Evolutionary conservation across 2,113 vertebrate species (phyloP), one percentile per base, ranked within the genome.

Genomic region (Zonotrichia leucophrys): DNA sequence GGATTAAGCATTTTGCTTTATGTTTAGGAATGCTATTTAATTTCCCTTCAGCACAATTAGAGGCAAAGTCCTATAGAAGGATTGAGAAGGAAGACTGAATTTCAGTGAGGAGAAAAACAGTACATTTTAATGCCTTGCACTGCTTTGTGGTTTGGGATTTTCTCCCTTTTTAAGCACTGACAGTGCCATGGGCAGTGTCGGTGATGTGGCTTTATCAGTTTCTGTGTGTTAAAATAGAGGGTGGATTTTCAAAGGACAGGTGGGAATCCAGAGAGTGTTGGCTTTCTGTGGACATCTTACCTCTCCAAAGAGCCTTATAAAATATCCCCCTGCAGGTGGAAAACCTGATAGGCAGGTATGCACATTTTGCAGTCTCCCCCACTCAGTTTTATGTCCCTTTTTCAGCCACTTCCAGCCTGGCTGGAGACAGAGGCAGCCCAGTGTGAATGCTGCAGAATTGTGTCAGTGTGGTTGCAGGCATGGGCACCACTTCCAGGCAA

Each of bases 1-100:
- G 73, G 68, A 90, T 94, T 89, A 89, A 25, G 18, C 60, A 93
- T 74, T 75, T 83, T 52, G 30, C 33, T 94, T 91, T 80, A 76
- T 86, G 52, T 74, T 86, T 93, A 84, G 91, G 83, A 90, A 94
- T 94, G 77, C 19, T 87, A 82, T 60, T 91, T 81, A 92, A 94
- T 96, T 96, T 96, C 37, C 35, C 58, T 94, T n/a, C 47, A 92
- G 64, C 39, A 68, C 56, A 49, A n/a, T 78, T n/a, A 72, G 27
- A 75, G 25, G 21, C 41, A 90, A 67, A 89, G 33, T 89, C 27
- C 35, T 83, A 9, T 7, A 44, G 56, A 89, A 64, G 35, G 25
- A 18, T 72, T 49, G 68, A 78, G 52, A 93, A 78, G 23, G 37
- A 85, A 80, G 90, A 89, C 11, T 53, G 31, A 83, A 86, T 86